A percentile compares a stretch with the other conserved stretches of the same genome.
phyloP scores from a whole-genome alignment of 2,888 invertebrate species.

The Tenthredo livida region DNA sequence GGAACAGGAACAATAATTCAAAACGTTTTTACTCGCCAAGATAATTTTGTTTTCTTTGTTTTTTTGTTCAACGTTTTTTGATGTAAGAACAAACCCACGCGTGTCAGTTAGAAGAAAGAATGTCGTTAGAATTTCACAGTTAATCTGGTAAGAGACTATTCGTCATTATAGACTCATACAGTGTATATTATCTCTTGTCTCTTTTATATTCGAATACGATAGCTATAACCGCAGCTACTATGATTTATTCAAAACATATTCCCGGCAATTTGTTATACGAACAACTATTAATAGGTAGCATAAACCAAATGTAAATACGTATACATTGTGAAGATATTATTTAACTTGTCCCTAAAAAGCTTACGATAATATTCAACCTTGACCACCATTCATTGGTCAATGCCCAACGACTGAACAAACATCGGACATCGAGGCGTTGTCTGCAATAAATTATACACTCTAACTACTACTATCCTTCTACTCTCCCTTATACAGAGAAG shows the following conservation, averaged over 20 bases:
- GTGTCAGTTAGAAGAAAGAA: not conserved
- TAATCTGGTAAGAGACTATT: slow-evolving; percentile 18
- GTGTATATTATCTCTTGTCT: not conserved
- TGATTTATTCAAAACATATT: slow-evolving; percentile 46
- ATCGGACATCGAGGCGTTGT: slow-evolving; percentile 37
- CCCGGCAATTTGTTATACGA: slow-evolving; percentile 40
- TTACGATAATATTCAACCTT: slow-evolving; percentile 36
- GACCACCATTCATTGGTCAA: slow-evolving; percentile 47
- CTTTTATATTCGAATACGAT: not conserved
- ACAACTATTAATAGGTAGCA: slow-evolving; percentile 8
- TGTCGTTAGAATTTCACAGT: slow-evolving; percentile 32
- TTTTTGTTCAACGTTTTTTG: not conserved
- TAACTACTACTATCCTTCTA: not conserved
- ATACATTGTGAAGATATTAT: slow-evolving; percentile 20
- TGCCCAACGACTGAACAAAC: slow-evolving; percentile 27
- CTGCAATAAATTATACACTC: slow-evolving; percentile 41
- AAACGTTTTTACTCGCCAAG: not conserved
- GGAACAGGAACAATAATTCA: not conserved
- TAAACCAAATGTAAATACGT: not conserved
- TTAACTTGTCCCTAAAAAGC: slow-evolving; percentile 18
- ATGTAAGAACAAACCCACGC: slow-evolving; percentile 3
- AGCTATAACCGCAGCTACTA: slow-evolving; percentile 7
- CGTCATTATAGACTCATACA: slow-evolving; percentile 20
- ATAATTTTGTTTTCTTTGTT: not conserved
- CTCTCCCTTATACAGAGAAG: not conserved